These are phyloP conservation scores for Diloba caeruleocephala DNA, from an alignment of 2,888 invertebrate species.

Conservation along the genomic window DNA sequence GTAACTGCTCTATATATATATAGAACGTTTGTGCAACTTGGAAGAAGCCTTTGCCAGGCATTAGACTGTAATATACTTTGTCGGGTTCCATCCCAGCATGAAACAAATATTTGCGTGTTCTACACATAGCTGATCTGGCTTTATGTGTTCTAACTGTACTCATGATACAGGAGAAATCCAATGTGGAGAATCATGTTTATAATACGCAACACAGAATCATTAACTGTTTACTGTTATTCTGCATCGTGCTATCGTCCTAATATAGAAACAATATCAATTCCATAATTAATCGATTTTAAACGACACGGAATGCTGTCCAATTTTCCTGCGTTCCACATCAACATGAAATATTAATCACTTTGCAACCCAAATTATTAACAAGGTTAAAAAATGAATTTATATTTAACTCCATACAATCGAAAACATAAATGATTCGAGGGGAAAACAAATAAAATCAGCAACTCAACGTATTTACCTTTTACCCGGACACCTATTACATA, in stretches of 20 bases:
- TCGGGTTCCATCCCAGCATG: no score
- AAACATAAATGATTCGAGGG: constrained; percentile 9
- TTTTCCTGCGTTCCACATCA: neutral
- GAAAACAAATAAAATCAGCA: constrained; percentile 9
- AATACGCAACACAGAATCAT: no score
- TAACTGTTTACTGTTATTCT: no score
- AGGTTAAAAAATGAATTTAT: constrained; percentile 6
- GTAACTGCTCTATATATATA: no score
- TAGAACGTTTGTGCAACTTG: no score
- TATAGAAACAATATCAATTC: neutral
- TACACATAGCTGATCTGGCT: no score
- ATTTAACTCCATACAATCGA: neutral
- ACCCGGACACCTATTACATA: neutral
- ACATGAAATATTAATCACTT: neutral
- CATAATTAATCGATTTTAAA: constrained; percentile 1
- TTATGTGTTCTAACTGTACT: no score
- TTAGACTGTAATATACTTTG: no score
- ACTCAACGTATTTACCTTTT: constrained; percentile 5
- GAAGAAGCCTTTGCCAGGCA: no score
- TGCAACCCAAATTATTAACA: neutral
- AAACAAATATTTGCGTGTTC: no score
- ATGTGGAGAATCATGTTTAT: no score
- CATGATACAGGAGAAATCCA: no score
- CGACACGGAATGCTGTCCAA: neutral
- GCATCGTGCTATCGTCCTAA: neutral